These are phyloP conservation scores for Charaxes varanes DNA, from an alignment of 1,140 invertebrate genomes.

Conservation along the genomic window DNA sequence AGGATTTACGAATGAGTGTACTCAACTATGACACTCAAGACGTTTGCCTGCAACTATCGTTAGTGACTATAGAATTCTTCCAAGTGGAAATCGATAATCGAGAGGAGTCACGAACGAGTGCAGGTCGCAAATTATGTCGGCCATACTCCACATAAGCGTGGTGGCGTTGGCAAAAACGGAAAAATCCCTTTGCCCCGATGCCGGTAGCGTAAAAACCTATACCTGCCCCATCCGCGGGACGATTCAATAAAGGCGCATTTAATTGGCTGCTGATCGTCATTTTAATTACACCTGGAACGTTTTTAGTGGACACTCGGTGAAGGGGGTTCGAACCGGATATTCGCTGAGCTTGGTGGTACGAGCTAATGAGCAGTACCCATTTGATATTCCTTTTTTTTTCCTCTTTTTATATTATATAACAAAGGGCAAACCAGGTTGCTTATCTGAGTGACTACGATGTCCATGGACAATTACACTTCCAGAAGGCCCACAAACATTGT, in stretches of 20 bases:
- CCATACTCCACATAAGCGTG: slow-evolving; percentile 22
- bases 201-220: slow-evolving; percentile 37
- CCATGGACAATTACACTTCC: too few species aligned
- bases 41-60: too few species aligned
- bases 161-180: slow-evolving; percentile 29
- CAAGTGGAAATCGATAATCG: too few species aligned
- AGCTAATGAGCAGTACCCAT: not conserved
- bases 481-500: too few species aligned
- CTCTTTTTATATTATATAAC: too few species aligned
- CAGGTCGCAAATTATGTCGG: not conserved
- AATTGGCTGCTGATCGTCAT: slow-evolving; percentile 46
- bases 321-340: not conserved
- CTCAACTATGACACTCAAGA: too few species aligned
- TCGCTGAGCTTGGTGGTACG: not conserved
- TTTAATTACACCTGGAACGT: slow-evolving; percentile 40
- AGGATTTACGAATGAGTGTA: too few species aligned
- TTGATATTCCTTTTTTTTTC: too few species aligned
- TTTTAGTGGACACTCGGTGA: slow-evolving; percentile 17
- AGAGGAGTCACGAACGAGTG: not conserved
- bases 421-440: too few species aligned
- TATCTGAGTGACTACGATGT: too few species aligned
- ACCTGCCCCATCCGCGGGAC: slow-evolving; percentile 33
- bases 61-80: too few species aligned
- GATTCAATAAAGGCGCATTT: slow-evolving; percentile 50
- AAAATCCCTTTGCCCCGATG: slow-evolving; percentile 36